Percentiles rank a stretch among this genome's conserved stretches.
These are phyloP conservation scores for Harlomillsia oculata DNA, from an alignment of 1,140 invertebrate species.

Conservation along the genomic window DNA sequence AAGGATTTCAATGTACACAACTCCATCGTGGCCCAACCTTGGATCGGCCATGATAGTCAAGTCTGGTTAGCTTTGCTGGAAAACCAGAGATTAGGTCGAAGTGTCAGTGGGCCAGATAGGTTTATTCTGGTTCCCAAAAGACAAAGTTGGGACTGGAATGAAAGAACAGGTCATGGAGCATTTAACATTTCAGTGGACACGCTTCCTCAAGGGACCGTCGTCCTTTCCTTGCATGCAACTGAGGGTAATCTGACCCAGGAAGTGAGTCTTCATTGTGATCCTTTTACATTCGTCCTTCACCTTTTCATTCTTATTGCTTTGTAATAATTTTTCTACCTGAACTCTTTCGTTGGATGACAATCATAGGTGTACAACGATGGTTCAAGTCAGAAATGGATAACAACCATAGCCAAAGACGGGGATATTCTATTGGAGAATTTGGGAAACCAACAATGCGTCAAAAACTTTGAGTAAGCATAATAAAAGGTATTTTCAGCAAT, in stretches of 20 bases:
- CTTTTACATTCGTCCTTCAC: too few relatives aligned
- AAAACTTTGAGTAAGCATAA: constrained; percentile 28
- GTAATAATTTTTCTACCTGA: neutral
- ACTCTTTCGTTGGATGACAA: neutral
- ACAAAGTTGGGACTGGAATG: constrained; percentile 21
- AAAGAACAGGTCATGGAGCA: neutral
- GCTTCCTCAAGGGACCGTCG: constrained; percentile 6
- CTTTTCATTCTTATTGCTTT: neutral
- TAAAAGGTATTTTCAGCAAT: constrained; percentile 2
- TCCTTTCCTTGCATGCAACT: constrained; percentile 17
- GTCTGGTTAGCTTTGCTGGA: constrained; percentile 19
- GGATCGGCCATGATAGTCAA: constrained; percentile 14
- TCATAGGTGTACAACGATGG: constrained; percentile 10
- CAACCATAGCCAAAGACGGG: constrained; percentile 16
- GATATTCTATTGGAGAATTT: constrained; percentile 22
- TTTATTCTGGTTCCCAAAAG: constrained; percentile 18
- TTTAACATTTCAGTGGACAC: neutral
- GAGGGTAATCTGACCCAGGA: constrained; percentile 23
- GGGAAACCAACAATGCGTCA: constrained; percentile 31
- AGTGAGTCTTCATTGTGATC: constrained; percentile 6
- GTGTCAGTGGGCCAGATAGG: constrained; percentile 1
- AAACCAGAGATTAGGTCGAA: neutral
- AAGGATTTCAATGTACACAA: neutral
- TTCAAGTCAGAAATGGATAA: constrained; percentile 27
- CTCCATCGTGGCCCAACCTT: neutral